phyloP scores from a whole-genome alignment of 1,140 invertebrate species.

The Brachionus plicatilis region DNA sequence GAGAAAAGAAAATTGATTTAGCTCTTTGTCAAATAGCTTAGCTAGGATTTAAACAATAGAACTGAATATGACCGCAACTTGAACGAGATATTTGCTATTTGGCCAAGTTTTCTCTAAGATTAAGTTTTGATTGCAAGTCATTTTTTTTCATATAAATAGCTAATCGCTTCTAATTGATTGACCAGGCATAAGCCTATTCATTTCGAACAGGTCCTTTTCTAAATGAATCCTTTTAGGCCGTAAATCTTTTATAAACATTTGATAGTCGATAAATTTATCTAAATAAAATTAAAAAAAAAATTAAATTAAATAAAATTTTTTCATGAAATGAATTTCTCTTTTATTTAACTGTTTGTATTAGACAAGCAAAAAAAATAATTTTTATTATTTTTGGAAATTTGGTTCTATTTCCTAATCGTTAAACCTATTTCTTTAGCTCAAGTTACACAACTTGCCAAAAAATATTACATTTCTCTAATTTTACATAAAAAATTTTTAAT shows the following conservation, averaged over 20 bases:
- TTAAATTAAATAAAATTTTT: too few species aligned
- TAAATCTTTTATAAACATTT: not conserved
- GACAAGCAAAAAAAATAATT: too few species aligned
- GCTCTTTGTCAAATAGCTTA: not conserved
- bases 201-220: not conserved
- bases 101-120: not conserved
- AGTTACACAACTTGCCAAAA: too few species aligned
- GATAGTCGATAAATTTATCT: not conserved
- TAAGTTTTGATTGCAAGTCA: not conserved
- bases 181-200: not conserved
- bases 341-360: too few species aligned
- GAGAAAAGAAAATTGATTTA: not conserved
- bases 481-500: too few species aligned
- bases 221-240: not conserved
- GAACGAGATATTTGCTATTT: not conserved
- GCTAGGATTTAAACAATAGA: not conserved
- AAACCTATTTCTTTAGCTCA: too few species aligned
- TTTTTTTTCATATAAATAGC: not conserved
- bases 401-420: too few species aligned
- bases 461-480: too few species aligned
- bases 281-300: too few species aligned
- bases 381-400: too few species aligned
- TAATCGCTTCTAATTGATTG: not conserved
- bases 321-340: too few species aligned
- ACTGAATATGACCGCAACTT: not conserved